Evolutionary conservation across 2,888 invertebrate species (phyloP), one percentile per base, ranked within the genome.

Genomic region (Dexiosoma caninum): DNA sequence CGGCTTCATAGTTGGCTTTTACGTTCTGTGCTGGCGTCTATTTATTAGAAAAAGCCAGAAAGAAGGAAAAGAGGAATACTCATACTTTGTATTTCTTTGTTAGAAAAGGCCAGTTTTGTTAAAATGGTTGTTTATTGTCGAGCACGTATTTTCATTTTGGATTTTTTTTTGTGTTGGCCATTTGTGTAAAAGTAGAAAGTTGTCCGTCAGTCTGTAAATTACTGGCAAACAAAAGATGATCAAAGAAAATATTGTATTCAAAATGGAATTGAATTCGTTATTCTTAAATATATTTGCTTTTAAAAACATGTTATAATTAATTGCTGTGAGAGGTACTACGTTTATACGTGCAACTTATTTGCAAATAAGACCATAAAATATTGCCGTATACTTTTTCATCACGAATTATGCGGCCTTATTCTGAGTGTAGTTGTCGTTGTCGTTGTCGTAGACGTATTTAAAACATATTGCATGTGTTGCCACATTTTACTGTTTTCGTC

Each of bases 1-100:
- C 62, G 88, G 89, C 86, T 88, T 88, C 88, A 10, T 69, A 49
- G 21, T 67, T 66, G 16, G 77, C 77, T 70, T 77, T 77, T 57
- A 70, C 71, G 64, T 71, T 78, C 55, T 40, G 10, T 70, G 49
- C 64, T 78, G 70, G 77, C 77, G 77, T 71, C 64, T 78, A 55
- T 62, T 66, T 59, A 42, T 71, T 78, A 78, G 71, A 76, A 71
- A 46, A 32, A 30, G 23, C n/a, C 51, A 75, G 40, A 62, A 21
- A 32, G n/a, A n/a, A n/a, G 37, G 2, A 16, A 23, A 46, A 51
- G 21, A 42, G 3, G 19, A 32, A 55, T 16, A 46, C 46, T 57
- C 23, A 35, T 23, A 57, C 35, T 27, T 75, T 67, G 76, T 59
- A 72, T 76, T 79, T n/a, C n/a, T 55, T 21, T 53, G 27, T 40